Percentiles rank a stretch among this genome's conserved stretches.
Evolutionary conservation across 2,888 invertebrate genomes (phyloP).

Genomic region (Hemicrepidius hirtus): DNA sequence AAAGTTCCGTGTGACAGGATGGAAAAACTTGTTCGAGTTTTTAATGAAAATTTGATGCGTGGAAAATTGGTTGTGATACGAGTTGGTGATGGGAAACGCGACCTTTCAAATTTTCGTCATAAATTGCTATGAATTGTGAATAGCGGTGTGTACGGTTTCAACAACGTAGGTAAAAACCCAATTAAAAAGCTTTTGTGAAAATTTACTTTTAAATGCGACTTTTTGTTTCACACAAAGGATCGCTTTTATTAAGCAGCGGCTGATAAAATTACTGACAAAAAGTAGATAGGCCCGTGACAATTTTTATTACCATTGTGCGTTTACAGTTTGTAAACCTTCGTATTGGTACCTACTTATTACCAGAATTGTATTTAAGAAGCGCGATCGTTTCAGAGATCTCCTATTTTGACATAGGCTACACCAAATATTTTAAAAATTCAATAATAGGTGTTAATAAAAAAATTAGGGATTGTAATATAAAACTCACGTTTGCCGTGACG

Average conservation of each 20-base stretch:
- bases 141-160: slow-evolving; percentile 3
- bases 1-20: slow-evolving; percentile 34
- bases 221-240: slow-evolving; percentile 23
- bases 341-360: no score
- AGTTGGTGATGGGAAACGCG: slow-evolving; percentile 39
- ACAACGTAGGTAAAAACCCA: slow-evolving; percentile 29
- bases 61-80: slow-evolving; percentile 45
- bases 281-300: neutral
- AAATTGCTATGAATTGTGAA: slow-evolving; percentile 40
- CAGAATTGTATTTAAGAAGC: no score
- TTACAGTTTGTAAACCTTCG: neutral
- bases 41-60: slow-evolving; percentile 48
- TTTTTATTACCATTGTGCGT: neutral
- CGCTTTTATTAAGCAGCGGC: slow-evolving; percentile 6
- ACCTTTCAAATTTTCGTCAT: slow-evolving; percentile 42
- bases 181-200: slow-evolving; percentile 32
- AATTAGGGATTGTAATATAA: no score
- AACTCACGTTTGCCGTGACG: neutral
- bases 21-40: slow-evolving; percentile 44
- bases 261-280: slow-evolving; percentile 17
- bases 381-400: no score
- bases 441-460: no score
- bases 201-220: slow-evolving; percentile 34
- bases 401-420: no score
- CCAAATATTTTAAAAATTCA: no score